Evolutionary conservation across 2,797 vertebrate species (phyloP), one percentile per base, ranked within the genome.

Genomic region (Microcaecilia unicolor): DNA sequence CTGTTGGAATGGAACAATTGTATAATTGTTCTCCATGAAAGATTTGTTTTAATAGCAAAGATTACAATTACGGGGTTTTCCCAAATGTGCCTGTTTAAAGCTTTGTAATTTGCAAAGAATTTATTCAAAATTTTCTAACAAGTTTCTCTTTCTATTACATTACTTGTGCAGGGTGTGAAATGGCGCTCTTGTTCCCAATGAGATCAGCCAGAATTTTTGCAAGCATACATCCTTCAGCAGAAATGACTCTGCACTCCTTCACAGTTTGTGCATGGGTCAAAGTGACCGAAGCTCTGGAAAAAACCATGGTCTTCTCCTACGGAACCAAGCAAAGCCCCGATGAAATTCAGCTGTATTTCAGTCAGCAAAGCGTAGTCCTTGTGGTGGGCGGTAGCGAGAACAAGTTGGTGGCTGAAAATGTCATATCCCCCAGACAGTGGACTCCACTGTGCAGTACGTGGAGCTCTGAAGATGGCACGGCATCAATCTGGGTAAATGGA

Each of bases 231-330:
- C 86, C 90, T 0, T 70, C 70, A 0, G 53, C 37, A 4, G 66
- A 64, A 0, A 80, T 92, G 71, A 49, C 48, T 10, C 62, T 91
- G 15, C 53, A 31, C 17, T 70, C 88, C 41, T 90, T 97, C 30
- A 96, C 89, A 2, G 61, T 83, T 35, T 98, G 93, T 52, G 52
- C 90, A 47, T 99, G 96, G 96, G 76, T 87, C 44, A 95, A 88
- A 72, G 88, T 82, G 9, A 88, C 86, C 1, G 64, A 81, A 4
- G 60, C 68, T 10, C 34, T 86, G 55, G 89, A 92, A 74, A 94
- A 89, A 70, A 98, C 92, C 1, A 51, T 95, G 6, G 64, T 98
- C 20, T 80, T 97, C 56, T 93, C 94, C 22, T 99, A 98, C 0
- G 91, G 93, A 15, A 92, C 84, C 26, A 84, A 73, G 15, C 67